A percentile compares a stretch with the other conserved stretches of the same genome.
Conservation (phyloP, 2,797 vertebrate genomes). For the Artibeus jamaicensis region DNA sequence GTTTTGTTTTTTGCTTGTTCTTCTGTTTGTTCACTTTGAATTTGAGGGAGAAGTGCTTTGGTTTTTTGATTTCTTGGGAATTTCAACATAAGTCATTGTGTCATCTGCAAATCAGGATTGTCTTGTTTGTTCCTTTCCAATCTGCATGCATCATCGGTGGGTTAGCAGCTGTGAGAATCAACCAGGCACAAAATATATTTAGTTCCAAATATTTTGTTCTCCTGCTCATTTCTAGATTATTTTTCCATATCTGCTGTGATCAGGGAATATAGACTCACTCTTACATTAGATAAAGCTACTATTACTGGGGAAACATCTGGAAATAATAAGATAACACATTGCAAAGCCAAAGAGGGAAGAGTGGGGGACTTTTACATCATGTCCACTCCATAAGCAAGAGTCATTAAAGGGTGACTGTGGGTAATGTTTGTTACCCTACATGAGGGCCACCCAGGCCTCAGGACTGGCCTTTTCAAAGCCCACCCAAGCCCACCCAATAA, state of each 20-base stretch:
- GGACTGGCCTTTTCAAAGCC: not conserved
- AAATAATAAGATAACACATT: constrained; percentile 52
- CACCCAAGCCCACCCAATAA: not conserved
- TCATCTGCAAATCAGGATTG: not conserved
- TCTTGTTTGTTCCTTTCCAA: constrained; percentile 9
- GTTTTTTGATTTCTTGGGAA: not conserved
- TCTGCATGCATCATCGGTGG: not conserved
- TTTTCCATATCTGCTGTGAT: not conserved
- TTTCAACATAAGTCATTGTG: not conserved
- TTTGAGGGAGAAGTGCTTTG: not conserved
- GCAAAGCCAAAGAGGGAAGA: not conserved
- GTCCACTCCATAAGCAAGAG: not conserved
- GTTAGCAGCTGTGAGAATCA: not conserved
- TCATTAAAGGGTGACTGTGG: not conserved
- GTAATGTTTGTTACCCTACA: constrained; percentile 28
- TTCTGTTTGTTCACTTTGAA: not conserved
- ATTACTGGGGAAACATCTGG: constrained; percentile 62
- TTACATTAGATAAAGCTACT: constrained; percentile 7
- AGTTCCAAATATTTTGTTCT: not conserved
- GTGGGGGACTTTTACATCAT: not conserved
- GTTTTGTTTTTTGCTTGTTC: not conserved
- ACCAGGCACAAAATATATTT: not conserved
- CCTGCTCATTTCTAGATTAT: not conserved
- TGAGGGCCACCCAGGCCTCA: not conserved
- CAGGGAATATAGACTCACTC: not conserved